Conservation (phyloP, 2,113 vertebrate species). For the Dipodomys ordii region DNA sequence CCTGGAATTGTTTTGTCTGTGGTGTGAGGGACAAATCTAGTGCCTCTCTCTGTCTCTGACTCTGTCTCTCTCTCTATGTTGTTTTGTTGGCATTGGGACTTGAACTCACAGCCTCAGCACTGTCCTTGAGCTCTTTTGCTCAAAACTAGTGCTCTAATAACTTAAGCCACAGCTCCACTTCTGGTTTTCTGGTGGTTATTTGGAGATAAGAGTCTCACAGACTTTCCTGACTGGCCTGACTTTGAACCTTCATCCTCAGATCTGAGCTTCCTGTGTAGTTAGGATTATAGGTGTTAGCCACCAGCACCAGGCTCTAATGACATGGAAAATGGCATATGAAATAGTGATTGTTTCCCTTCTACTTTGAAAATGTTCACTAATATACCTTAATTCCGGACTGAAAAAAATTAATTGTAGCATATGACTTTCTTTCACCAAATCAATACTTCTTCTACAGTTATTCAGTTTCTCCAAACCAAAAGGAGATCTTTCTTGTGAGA, state of each 20-base stretch:
- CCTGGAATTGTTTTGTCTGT: not conserved
- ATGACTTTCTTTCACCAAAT: not conserved
- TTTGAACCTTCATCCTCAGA: too few species aligned
- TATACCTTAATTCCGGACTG: not conserved
- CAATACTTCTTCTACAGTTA: not conserved
- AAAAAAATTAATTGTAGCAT: conserved; percentile 16
- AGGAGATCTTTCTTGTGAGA: conserved; percentile 10
- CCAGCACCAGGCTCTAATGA: not conserved
- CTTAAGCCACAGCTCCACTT: too few species aligned
- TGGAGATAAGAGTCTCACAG: too few species aligned
- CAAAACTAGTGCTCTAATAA: too few species aligned
- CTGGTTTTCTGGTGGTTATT: too few species aligned
- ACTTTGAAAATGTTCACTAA: not conserved
- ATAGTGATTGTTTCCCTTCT: not conserved
- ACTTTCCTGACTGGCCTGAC: too few species aligned
- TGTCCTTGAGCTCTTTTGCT: too few species aligned
- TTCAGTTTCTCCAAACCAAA: not conserved
- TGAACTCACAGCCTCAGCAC: too few species aligned
- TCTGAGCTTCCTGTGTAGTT: too few species aligned
- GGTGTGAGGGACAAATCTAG: not conserved
- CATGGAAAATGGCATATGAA: not conserved
- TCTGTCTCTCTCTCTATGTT: too few species aligned
- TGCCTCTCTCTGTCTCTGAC: not conserved
- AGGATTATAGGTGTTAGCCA: too few species aligned
- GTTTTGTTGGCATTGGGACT: too few species aligned